Percentiles rank a stretch among this genome's conserved stretches.
These are phyloP conservation scores for Colostygia pectinataria DNA, from an alignment of 2,888 invertebrate species.

Conservation along the genomic window DNA sequence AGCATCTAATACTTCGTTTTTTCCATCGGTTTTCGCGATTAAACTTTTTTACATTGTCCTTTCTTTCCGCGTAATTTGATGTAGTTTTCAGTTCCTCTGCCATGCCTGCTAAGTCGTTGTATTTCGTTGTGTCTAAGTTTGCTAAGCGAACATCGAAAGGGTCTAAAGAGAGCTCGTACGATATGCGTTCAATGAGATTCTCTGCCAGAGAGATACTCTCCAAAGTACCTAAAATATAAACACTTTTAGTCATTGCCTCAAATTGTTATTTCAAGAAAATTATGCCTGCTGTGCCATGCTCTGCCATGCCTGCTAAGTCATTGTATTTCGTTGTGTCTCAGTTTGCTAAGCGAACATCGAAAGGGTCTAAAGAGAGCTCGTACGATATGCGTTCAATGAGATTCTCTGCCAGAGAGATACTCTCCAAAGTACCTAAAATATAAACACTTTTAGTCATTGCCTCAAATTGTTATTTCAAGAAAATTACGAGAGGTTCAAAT, in stretches of 20 bases:
- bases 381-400: slow-evolving; percentile 85
- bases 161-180: slow-evolving; percentile 77
- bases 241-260: not conserved
- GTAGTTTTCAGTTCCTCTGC: slow-evolving; percentile 75
- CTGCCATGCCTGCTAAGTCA: slow-evolving; percentile 58
- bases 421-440: slow-evolving; percentile 81
- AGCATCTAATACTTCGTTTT: slow-evolving; percentile 85
- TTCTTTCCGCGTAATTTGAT: slow-evolving; percentile 77
- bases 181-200: slow-evolving; percentile 85
- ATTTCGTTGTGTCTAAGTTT: slow-evolving; percentile 64
- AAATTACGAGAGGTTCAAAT: too few relatives aligned
- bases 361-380: slow-evolving; percentile 77
- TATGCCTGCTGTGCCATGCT: too few relatives aligned
- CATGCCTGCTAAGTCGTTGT: slow-evolving; percentile 63
- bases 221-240: slow-evolving; percentile 57
- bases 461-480: too few relatives aligned
- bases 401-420: slow-evolving; percentile 77
- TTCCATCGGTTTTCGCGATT: slow-evolving; percentile 88
- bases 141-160: slow-evolving; percentile 78
- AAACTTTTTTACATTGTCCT: slow-evolving; percentile 71
- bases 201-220: slow-evolving; percentile 82
- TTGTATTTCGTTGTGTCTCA: too few relatives aligned
- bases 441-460: too few relatives aligned
- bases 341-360: slow-evolving; percentile 80
- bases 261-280: too few relatives aligned